Conservation (phyloP, 2,113 vertebrate species). For the Bujurquina vittata region DNA sequence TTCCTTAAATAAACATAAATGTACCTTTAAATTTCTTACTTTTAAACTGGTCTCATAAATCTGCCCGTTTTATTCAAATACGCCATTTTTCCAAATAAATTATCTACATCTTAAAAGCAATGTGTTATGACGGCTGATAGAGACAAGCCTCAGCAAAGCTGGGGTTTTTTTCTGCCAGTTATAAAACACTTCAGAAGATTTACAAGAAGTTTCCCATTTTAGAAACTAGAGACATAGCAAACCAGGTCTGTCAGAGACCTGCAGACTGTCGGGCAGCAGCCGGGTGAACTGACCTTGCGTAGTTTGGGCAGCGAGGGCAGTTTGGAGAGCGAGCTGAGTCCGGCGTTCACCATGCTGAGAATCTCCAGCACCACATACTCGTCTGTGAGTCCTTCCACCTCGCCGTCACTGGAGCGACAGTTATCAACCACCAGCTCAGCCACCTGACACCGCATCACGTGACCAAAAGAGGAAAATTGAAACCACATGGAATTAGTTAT, state of each 20-base stretch:
- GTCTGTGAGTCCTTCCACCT: slow-evolving; percentile 94
- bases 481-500: not conserved
- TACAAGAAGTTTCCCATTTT: not conserved
- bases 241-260: not conserved
- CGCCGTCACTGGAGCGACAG: slow-evolving; percentile 89
- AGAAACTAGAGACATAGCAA: too few relatives aligned
- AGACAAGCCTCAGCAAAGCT: not conserved
- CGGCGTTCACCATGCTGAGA: slow-evolving; percentile 93
- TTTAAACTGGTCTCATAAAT: too few relatives aligned
- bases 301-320: slow-evolving; percentile 94
- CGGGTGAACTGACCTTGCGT: slow-evolving; percentile 84
- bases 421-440: slow-evolving; percentile 93
- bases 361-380: slow-evolving; percentile 93
- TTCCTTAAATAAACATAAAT: too few relatives aligned
- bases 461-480: not conserved
- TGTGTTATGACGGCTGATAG: too few relatives aligned
- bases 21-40: too few relatives aligned
- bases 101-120: too few relatives aligned
- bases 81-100: too few relatives aligned
- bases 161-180: too few relatives aligned
- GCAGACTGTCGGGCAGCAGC: not conserved
- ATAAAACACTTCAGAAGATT: not conserved
- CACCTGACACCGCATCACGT: slow-evolving; percentile 74
- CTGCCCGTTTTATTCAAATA: too few relatives aligned
- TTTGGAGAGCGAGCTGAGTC: slow-evolving; percentile 90